Percentiles rank a stretch among this genome's conserved stretches.
Conservation (phyloP, 1,140 invertebrate species). For the Trichogramma pretiosum region DNA sequence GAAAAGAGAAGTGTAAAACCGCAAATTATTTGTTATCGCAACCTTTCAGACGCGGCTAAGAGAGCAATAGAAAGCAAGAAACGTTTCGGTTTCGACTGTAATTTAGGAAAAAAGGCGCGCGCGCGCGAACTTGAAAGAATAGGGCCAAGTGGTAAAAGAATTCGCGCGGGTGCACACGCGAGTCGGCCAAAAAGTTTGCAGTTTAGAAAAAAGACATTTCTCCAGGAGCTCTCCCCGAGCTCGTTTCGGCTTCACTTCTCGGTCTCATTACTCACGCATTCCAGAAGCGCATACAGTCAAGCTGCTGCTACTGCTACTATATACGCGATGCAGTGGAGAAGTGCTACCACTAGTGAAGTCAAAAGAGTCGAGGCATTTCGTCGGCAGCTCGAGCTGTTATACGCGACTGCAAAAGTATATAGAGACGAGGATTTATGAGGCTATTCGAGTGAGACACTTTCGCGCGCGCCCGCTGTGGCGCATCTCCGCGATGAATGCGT, state of each 20-base stretch:
- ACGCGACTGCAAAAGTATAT: neutral
- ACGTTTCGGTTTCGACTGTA: neutral
- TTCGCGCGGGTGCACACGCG: neutral
- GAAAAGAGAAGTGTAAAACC: too few species aligned
- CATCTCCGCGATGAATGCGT: constrained; percentile 15
- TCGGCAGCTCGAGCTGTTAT: neutral
- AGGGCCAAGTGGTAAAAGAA: neutral
- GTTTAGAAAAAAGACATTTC: neutral
- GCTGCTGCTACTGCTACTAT: too few species aligned
- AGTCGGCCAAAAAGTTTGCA: neutral
- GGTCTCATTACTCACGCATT: constrained; percentile 17
- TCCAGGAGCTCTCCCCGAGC: neutral
- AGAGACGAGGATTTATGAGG: constrained; percentile 10
- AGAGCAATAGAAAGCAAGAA: too few species aligned
- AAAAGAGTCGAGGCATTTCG: constrained; percentile 9
- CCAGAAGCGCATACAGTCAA: too few species aligned
- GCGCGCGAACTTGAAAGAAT: neutral
- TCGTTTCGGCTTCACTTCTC: neutral
- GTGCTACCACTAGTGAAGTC: too few species aligned
- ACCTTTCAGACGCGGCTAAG: too few species aligned
- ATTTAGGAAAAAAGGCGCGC: neutral
- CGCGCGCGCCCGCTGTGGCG: neutral
- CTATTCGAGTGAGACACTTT: constrained; percentile 11
- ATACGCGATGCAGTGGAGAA: too few species aligned
- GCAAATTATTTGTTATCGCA: too few species aligned